Evolutionary conservation across 2,797 vertebrate genomes (phyloP), one percentile per base, ranked within the genome.

Genomic region (Phoebastria nigripes): DNA sequence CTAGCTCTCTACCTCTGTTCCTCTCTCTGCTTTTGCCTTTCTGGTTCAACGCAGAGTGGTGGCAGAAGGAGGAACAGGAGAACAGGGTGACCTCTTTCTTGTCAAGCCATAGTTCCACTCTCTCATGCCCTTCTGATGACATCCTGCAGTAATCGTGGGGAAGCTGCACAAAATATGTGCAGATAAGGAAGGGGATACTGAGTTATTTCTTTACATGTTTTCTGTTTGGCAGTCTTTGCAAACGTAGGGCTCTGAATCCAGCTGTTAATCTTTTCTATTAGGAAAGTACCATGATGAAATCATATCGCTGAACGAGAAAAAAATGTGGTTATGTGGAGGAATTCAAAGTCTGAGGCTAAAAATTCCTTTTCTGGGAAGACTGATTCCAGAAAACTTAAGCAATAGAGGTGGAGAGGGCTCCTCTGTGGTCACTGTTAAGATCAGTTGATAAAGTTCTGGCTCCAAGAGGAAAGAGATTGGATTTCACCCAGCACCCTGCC

Each of bases 291-390:
- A 2, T 44, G 69, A 52, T 55, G 82, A 85, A 92, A 46, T 95
- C 37, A 8, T 89, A 42, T 67, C 5, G 4, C 49, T 56, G 67
- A 80, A 77, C 2, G 15, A 41, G 47, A 47, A 92, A 56, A 66
- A 62, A 82, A 83, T 37, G 67, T 35, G 35, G 25, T 72, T 90
- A 12, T 52, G 42, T 52, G 28, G 35, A 93, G 26, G 83, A 87
- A 85, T 93, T 92, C 19, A n/a, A 63, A 70, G 29, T 82, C 39
- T 0, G 2, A 92, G 59, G 51, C 25, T 89, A 91, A 92, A 93
- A 94, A 69, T 87, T 87, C 37, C 31, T 85, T 73, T 93, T 90
- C 81, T 93, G 86, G 59, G 78, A 93, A 93, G 67, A 74, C 9
- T 49, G 1, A 70, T 95, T 96, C 44, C 74, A 87, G 90, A 89